These are phyloP conservation scores for Gallinago jamesoni DNA, from an alignment of 2,113 vertebrate species.

Conservation along the genomic window DNA sequence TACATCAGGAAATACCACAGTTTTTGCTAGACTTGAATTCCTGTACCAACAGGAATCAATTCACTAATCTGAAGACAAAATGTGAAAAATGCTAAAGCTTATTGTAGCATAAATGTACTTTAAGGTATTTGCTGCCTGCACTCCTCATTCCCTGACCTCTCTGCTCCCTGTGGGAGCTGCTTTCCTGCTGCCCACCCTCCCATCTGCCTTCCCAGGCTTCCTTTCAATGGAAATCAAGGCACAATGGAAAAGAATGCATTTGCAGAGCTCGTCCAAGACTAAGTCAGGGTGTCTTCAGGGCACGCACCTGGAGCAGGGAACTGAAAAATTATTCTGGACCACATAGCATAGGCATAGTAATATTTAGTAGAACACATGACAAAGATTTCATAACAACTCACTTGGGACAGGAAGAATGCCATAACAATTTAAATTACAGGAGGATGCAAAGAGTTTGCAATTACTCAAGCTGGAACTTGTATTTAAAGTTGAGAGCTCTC, in stretches of 20 bases:
- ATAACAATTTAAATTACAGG: constrained; percentile 47
- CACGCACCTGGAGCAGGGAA: not conserved
- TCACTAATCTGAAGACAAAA: not conserved
- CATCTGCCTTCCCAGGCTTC: not conserved
- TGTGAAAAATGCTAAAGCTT: not conserved
- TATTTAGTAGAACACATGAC: constrained; percentile 25
- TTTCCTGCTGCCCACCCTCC: not conserved
- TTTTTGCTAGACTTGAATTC: not conserved
- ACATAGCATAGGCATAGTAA: not conserved
- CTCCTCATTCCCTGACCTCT: not conserved
- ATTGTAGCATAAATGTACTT: not conserved
- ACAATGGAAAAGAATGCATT: not conserved
- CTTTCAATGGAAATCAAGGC: not conserved
- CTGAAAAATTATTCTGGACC: not conserved
- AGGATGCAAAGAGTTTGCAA: constrained; percentile 4
- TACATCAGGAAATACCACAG: not conserved
- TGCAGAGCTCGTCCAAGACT: not conserved
- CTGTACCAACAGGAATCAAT: not conserved
- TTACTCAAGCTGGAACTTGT: not conserved
- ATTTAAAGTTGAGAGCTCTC: not conserved
- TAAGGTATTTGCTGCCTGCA: not conserved
- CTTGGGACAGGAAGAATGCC: constrained; percentile 27
- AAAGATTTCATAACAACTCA: constrained; percentile 34
- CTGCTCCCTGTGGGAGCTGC: not conserved
- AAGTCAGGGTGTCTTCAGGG: not conserved